Conservation (phyloP, 2,888 invertebrate genomes). For the Apantesis nais region DNA sequence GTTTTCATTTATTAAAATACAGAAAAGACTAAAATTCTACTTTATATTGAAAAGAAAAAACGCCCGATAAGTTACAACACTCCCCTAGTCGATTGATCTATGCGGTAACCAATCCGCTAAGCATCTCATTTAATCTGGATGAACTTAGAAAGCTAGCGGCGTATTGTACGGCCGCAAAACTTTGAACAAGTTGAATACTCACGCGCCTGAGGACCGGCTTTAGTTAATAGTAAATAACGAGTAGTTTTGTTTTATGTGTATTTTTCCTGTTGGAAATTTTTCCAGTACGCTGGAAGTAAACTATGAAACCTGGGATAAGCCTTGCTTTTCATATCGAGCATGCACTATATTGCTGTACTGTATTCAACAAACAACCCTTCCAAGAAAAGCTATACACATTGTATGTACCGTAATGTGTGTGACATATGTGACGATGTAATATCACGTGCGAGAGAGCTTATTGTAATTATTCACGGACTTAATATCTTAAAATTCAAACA, state of each 20-base stretch:
- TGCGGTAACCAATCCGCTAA: neutral
- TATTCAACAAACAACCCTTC: too few relatives aligned
- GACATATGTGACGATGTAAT: too few relatives aligned
- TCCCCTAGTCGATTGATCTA: neutral
- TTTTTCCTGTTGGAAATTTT: slow-evolving; percentile 2
- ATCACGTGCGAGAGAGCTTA: too few relatives aligned
- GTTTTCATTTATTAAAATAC: neutral
- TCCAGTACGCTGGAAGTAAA: neutral
- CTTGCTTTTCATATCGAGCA: neutral
- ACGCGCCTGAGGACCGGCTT: neutral
- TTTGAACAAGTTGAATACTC: neutral
- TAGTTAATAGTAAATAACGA: slow-evolving; percentile 15
- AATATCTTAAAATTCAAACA: too few relatives aligned
- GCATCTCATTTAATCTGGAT: neutral
- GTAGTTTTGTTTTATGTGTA: slow-evolving; percentile 3
- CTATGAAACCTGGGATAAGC: neutral
- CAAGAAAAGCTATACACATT: too few relatives aligned
- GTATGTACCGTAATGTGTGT: too few relatives aligned
- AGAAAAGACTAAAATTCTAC: neutral
- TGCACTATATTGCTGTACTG: too few relatives aligned
- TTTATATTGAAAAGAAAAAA: neutral
- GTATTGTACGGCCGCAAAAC: neutral
- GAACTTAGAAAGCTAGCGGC: neutral
- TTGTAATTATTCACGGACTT: too few relatives aligned
- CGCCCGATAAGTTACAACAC: neutral